phyloP scores from a whole-genome alignment of 2,888 invertebrate species.

The Zeuzera pyrina region DNA sequence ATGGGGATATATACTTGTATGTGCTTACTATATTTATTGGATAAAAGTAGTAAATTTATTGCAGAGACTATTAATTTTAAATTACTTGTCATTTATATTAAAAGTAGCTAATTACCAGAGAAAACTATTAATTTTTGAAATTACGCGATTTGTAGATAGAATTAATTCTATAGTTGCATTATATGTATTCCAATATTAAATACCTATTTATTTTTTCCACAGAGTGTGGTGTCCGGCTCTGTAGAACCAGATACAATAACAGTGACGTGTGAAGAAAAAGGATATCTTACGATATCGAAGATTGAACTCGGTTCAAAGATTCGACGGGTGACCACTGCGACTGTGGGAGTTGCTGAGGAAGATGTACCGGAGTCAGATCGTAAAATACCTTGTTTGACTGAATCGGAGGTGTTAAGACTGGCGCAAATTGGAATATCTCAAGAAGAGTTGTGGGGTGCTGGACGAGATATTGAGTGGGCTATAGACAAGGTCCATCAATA shows the following conservation, averaged over 20 bases:
- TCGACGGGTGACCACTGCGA: constrained; percentile 51
- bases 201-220: constrained; percentile 18
- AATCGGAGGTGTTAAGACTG: constrained; percentile 67
- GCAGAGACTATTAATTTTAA: no score
- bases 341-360: constrained; percentile 47
- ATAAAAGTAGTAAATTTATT: no score
- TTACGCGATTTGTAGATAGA: no score
- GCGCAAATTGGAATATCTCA: constrained; percentile 66
- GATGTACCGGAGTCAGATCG: constrained; percentile 49
- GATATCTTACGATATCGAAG: constrained; percentile 53
- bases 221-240: constrained; percentile 86
- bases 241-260: constrained; percentile 84
- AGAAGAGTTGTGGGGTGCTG: constrained; percentile 78
- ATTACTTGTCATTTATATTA: no score
- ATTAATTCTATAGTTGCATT: no score
- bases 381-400: constrained; percentile 65
- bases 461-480: constrained; percentile 89
- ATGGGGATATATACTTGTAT: no score
- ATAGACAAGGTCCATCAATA: constrained; percentile 73
- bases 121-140: no score
- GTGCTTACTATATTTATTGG: no score
- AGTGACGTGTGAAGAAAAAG: constrained; percentile 62
- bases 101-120: no score
- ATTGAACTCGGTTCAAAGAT: constrained; percentile 70
- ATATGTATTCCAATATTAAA: no score